Base-by-base conservation (phyloP, 2,113 vertebrate species). In the Grantiella picta region DNA sequence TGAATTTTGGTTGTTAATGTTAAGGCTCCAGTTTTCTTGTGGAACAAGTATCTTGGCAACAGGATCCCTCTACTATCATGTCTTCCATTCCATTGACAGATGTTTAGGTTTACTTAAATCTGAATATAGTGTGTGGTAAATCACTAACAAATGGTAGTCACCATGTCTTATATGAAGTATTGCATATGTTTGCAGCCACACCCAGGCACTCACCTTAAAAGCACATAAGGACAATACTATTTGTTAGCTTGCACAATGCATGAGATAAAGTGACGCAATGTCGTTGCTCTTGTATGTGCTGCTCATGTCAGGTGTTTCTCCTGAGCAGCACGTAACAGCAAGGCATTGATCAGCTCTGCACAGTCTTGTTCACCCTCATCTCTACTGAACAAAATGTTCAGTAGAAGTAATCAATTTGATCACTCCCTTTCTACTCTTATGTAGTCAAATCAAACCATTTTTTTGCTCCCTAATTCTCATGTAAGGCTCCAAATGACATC, bases 161-260 rank as follows among this genome's bases (percentile, higher is more conserved):
- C 47, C 23, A 52, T 69, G 84, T 19, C 35, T 95, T 66, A 64
- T 47, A 68, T 36, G 82, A 86, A 44, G 59, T 47, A 60, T 90
- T 94, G 94, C 85, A 7, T 65, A 14, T 36, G 54, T 73, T 95
- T 92, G 68, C 35, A 88, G 82, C 56, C 90, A 82, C 95, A 75
- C 96, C 96, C 68, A 65, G 38, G 65, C 60, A 92, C 75, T 94
- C 90, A 78, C 66, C 82, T 94, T 95, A 93, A 66, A 94, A 88
- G 87, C 82, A 71, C 47, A 94, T 5, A 28, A 56, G 72, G 71
- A 90, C 87, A 88, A 49, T 63, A 23, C 56, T 82, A 7, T 70
- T 91, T 73, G 54, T 69, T 73, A 40, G 31, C 64, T 96, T 97
- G 92, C 95, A 80, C 85, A 96, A 94, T 21, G 35, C 29, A 0